Conservation (phyloP, 2,797 vertebrate genomes). For the Sebastes kiyomatsui region DNA sequence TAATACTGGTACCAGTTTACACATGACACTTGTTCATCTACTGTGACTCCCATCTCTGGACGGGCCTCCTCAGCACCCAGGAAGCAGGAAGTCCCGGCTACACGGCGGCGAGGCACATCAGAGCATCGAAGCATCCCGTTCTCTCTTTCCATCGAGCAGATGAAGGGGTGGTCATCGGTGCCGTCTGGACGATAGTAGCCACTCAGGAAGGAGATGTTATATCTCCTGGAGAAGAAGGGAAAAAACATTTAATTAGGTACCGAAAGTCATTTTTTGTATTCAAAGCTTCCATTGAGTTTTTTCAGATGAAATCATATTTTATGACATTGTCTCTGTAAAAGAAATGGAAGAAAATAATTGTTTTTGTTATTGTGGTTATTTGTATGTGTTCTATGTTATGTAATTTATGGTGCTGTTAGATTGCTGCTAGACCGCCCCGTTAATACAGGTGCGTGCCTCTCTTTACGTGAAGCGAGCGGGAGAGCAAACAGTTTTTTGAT, state of each 20-base stretch:
- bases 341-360: neutral
- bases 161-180: constrained; percentile 93
- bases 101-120: constrained; percentile 87
- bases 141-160: constrained; percentile 91
- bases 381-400: neutral
- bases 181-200: constrained; percentile 91
- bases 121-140: constrained; percentile 95
- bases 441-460: too few species aligned
- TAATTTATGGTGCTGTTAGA: neutral
- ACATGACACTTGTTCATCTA: constrained; percentile 76
- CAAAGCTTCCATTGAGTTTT: too few species aligned
- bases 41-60: constrained; percentile 32
- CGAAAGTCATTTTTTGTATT: neutral
- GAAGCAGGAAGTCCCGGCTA: constrained; percentile 86
- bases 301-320: neutral
- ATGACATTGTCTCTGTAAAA: neutral
- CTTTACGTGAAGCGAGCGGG: too few species aligned
- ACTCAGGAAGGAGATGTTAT: constrained; percentile 90
- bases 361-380: neutral
- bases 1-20: constrained; percentile 98
- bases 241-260: neutral
- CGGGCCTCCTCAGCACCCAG: constrained; percentile 80
- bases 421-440: neutral
- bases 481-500: too few species aligned
- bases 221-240: constrained; percentile 77